Conservation (phyloP, 2,888 invertebrate genomes). For the Dilophus febrilis region DNA sequence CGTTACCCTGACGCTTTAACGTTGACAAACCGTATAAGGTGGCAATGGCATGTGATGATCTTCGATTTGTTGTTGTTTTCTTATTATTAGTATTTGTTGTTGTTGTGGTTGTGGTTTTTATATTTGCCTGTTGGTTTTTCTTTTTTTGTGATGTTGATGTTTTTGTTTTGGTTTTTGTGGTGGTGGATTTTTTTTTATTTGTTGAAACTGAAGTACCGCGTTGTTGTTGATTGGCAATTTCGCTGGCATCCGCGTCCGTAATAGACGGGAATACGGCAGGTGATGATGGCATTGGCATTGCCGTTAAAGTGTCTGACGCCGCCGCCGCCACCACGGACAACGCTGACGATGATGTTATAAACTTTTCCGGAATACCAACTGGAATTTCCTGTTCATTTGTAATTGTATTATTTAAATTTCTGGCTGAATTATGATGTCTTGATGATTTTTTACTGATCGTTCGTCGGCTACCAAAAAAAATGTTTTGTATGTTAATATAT, state of each 20-base stretch:
- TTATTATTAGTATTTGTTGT: too few relatives aligned
- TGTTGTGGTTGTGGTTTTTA: slow-evolving; percentile 25
- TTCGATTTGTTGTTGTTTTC: slow-evolving; percentile 15
- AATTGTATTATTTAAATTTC: slow-evolving; percentile 2
- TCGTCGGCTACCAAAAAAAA: too few relatives aligned
- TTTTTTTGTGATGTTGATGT: slow-evolving; percentile 14
- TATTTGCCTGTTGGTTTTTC: slow-evolving; percentile 16
- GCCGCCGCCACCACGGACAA: not conserved
- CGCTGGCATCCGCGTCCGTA: slow-evolving; percentile 30
- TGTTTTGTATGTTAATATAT: too few relatives aligned
- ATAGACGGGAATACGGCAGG: slow-evolving; percentile 5
- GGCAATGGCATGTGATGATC: slow-evolving; percentile 46
- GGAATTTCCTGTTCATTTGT: slow-evolving; percentile 14
- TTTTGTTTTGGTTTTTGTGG: slow-evolving; percentile 23
- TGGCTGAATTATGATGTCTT: not conserved
- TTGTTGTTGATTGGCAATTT: slow-evolving; percentile 22
- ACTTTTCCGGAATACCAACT: too few relatives aligned
- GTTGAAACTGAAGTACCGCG: slow-evolving; percentile 19
- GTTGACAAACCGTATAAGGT: slow-evolving; percentile 67
- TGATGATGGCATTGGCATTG: slow-evolving; percentile 8
- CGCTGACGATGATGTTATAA: slow-evolving; percentile 3
- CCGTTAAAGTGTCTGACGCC: not conserved
- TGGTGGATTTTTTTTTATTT: slow-evolving; percentile 16
- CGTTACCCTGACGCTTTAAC: slow-evolving; percentile 61
- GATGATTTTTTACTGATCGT: slow-evolving; percentile 3